Conservation (phyloP, 2,797 vertebrate species). For the Lepilemur ruficaudatus region DNA sequence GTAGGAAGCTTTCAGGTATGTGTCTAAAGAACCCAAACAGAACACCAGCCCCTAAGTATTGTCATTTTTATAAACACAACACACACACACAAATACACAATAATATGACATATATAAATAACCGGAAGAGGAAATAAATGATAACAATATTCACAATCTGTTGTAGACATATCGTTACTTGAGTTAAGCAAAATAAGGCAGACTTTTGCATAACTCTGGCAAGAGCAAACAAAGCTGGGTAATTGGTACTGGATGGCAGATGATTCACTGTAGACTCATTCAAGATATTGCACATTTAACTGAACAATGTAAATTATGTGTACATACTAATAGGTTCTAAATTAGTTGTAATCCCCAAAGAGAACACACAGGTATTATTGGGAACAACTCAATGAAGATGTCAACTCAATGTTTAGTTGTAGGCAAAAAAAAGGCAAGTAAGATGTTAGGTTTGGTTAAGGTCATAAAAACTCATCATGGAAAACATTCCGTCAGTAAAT, state of each 20-base stretch:
- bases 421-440: constrained; percentile 6
- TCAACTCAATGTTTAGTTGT: constrained; percentile 42
- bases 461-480: constrained; percentile 21
- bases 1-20: neutral
- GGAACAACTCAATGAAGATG: constrained; percentile 51
- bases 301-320: constrained; percentile 38
- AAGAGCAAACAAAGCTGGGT: constrained; percentile 31
- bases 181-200: neutral
- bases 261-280: constrained; percentile 29
- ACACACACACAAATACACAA: fast-evolving
- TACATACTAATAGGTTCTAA: constrained; percentile 55
- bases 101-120: neutral
- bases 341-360: constrained; percentile 47
- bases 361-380: constrained; percentile 18
- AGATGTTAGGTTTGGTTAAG: constrained; percentile 13
- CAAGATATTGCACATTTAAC: constrained; percentile 35
- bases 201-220: neutral
- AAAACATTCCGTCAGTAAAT: constrained; percentile 15
- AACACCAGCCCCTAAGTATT: neutral
- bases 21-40: neutral
- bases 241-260: neutral
- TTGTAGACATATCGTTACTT: neutral
- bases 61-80: neutral
- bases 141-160: neutral
- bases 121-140: neutral